Conservation (phyloP, 2,888 invertebrate species). For the Aleiodes leptofemur region DNA sequence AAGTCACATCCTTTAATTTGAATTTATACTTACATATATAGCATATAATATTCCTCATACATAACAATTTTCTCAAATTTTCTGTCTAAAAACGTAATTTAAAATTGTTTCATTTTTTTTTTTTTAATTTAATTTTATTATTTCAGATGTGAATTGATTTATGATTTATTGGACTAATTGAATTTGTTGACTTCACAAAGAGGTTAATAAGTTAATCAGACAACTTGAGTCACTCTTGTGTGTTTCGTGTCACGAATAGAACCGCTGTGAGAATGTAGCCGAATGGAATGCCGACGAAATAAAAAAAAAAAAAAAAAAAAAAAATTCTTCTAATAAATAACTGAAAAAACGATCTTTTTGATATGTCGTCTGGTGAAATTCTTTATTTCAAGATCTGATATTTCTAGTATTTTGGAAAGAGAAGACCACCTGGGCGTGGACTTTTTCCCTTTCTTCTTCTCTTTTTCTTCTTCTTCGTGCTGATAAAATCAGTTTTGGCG, state of each 20-base stretch:
- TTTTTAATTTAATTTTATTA: conserved; percentile 1
- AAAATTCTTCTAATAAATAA: conserved; percentile 9
- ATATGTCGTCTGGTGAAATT: conserved; percentile 1
- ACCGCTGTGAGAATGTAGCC: conserved; percentile 3
- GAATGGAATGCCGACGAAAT: conserved; percentile 5
- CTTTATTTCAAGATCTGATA: neutral
- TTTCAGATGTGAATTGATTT: conserved; percentile 22
- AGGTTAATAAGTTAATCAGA: conserved; percentile 42
- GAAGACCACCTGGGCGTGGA: conserved; percentile 34
- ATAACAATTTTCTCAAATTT: neutral
- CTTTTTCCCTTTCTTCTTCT: neutral
- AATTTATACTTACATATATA: too few species aligned
- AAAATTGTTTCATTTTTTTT: too few species aligned
- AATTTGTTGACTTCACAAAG: conserved; percentile 34
- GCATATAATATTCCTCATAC: too few species aligned
- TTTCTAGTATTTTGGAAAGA: conserved; percentile 9
- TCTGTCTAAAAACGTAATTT: too few species aligned
- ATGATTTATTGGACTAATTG: conserved; percentile 26
- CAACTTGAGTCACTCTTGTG: conserved; percentile 15
- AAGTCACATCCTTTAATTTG: too few species aligned
- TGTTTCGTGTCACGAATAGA: neutral
- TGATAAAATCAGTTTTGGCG: conserved; percentile 27
- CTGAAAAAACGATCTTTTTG: neutral
- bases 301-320: too few species aligned
- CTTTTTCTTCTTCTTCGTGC: too few species aligned